Evolutionary conservation across 2,888 invertebrate genomes (phyloP).

Genomic region (Eupithecia exiguata): DNA sequence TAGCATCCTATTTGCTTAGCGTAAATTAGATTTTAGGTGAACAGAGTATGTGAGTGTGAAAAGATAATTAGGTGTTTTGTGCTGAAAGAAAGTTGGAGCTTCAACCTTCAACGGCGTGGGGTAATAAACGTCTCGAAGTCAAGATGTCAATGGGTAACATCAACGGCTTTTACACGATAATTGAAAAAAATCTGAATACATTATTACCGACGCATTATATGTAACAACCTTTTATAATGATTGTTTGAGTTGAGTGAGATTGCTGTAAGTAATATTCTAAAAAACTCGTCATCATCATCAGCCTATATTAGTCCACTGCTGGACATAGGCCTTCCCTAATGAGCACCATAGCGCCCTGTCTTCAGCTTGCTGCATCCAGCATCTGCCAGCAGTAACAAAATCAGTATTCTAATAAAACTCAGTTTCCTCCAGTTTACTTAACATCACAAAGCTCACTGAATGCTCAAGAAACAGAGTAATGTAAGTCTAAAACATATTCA

Average conservation of each 20-base stretch:
- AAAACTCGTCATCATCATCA: no score
- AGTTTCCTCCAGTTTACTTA: not conserved
- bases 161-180: no score
- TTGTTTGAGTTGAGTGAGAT: not conserved
- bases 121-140: no score
- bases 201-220: not conserved
- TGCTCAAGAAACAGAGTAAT: not conserved
- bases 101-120: no score
- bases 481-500: conserved; percentile 2
- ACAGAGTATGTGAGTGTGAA: not conserved
- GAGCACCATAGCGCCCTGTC: no score
- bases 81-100: not conserved
- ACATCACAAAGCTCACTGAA: not conserved
- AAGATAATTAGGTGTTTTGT: not conserved
- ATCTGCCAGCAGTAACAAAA: no score
- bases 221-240: not conserved
- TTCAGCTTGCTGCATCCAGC: no score
- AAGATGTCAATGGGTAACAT: no score
- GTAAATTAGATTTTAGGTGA: conserved; percentile 21
- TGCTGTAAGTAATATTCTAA: no score
- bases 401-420: no score
- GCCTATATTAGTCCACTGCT: no score
- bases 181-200: not conserved
- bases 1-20: conserved; percentile 27
- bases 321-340: no score